These are phyloP conservation scores for Dexiosoma caninum DNA, from an alignment of 2,888 invertebrate species.

Conservation along the genomic window DNA sequence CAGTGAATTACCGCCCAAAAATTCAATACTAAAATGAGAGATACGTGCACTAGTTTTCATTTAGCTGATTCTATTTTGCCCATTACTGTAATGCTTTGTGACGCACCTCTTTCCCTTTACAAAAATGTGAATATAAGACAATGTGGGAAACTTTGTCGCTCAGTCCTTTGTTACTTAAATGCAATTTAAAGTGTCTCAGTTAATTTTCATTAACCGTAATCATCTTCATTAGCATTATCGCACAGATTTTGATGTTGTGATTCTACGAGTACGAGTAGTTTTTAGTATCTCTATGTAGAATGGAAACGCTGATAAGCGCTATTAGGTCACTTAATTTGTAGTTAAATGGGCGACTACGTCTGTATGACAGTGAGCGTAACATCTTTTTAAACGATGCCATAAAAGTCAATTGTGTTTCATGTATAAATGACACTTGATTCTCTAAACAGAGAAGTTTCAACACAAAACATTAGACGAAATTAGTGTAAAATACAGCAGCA, in stretches of 20 bases:
- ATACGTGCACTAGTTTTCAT: no score
- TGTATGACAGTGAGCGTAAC: no score
- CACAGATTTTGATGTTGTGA: background rate
- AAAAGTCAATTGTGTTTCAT: slow-evolving; percentile 52
- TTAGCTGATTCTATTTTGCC: no score
- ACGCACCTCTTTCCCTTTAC: no score
- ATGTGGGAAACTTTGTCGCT: no score
- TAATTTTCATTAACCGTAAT: slow-evolving; percentile 34
- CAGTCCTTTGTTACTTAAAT: background rate
- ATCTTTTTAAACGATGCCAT: slow-evolving; percentile 49
- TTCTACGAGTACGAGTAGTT: background rate
- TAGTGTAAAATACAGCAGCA: slow-evolving; percentile 27
- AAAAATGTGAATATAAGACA: no score
- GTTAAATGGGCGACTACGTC: background rate
- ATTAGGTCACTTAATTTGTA: slow-evolving; percentile 48
- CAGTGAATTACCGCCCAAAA: no score
- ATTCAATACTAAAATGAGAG: no score
- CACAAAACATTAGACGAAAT: slow-evolving; percentile 45
- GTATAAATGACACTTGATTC: slow-evolving; percentile 19
- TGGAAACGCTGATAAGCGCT: slow-evolving; percentile 33
- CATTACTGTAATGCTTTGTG: no score
- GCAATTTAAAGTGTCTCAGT: slow-evolving; percentile 12
- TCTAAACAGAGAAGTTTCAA: slow-evolving; percentile 22
- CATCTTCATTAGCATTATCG: slow-evolving; percentile 20
- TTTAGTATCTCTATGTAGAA: background rate